Conservation (phyloP, 2,113 vertebrate species). For the Melanotaenia duboulayi region DNA sequence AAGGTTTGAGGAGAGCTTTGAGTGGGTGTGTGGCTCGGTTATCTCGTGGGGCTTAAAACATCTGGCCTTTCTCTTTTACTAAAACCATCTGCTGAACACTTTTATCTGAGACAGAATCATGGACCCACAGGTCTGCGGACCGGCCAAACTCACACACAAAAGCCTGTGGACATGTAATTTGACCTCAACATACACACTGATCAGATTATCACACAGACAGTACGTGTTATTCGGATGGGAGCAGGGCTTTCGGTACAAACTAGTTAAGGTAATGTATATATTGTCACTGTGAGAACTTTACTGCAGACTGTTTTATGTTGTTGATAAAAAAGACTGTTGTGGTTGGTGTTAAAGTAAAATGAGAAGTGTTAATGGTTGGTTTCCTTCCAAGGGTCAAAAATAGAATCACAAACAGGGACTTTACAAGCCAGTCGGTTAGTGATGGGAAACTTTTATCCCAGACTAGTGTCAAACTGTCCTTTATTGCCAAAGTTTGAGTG, state of each 20-base stretch:
- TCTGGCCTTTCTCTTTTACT: constrained; percentile 61
- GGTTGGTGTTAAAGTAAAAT: neutral
- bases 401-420: constrained; percentile 23
- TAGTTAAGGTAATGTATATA: neutral
- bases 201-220: constrained; percentile 12
- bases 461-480: constrained; percentile 55
- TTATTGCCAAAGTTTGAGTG: constrained; percentile 45
- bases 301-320: neutral
- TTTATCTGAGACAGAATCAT: constrained; percentile 27
- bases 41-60: constrained; percentile 63
- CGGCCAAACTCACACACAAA: constrained; percentile 4
- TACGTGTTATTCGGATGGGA: neutral
- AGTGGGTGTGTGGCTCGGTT: constrained; percentile 31
- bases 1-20: constrained; percentile 1
- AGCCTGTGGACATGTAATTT: constrained; percentile 18
- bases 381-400: constrained; percentile 25
- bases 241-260: neutral
- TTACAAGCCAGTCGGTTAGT: constrained; percentile 24
- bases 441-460: constrained; percentile 20
- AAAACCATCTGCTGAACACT: constrained; percentile 73
- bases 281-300: constrained; percentile 9
- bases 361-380: neutral
- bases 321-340: neutral
- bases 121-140: constrained; percentile 12
- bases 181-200: constrained; percentile 18